Conservation (phyloP, 2,113 vertebrate species). For the Hydrochoerus hydrochaeris region DNA sequence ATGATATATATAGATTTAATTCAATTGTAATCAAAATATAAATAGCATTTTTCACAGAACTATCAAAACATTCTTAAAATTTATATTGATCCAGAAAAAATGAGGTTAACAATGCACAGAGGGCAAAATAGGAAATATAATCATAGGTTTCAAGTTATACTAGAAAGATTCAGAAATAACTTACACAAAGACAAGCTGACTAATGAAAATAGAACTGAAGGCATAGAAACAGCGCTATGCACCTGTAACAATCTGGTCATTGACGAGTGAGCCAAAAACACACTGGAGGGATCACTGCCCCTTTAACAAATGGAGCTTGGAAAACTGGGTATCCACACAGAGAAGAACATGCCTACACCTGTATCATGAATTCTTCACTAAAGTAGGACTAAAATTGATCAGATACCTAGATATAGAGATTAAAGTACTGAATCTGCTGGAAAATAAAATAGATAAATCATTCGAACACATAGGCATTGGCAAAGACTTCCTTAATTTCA, state of each 20-base stretch:
- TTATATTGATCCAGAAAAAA: not conserved
- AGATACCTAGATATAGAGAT: not conserved
- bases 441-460: not conserved
- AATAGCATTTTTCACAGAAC: not conserved
- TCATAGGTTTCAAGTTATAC: not conserved
- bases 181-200: not conserved
- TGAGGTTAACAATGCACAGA: not conserved
- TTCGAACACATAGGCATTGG: not conserved
- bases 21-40: not conserved
- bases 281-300: not conserved
- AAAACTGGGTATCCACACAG: not conserved
- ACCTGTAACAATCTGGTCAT: not conserved
- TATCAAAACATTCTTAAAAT: not conserved
- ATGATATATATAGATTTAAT: not conserved
- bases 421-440: not conserved
- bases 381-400: not conserved
- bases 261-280: not conserved
- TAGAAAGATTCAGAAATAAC: not conserved
- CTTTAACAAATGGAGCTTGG: not conserved
- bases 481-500: not conserved
- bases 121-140: not conserved
- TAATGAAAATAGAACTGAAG: not conserved
- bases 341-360: not conserved
- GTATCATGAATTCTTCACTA: not conserved
- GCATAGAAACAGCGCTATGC: too few species aligned